Base-by-base conservation (phyloP, 2,888 invertebrate genomes). In the Linnaemya tessellans region DNA sequence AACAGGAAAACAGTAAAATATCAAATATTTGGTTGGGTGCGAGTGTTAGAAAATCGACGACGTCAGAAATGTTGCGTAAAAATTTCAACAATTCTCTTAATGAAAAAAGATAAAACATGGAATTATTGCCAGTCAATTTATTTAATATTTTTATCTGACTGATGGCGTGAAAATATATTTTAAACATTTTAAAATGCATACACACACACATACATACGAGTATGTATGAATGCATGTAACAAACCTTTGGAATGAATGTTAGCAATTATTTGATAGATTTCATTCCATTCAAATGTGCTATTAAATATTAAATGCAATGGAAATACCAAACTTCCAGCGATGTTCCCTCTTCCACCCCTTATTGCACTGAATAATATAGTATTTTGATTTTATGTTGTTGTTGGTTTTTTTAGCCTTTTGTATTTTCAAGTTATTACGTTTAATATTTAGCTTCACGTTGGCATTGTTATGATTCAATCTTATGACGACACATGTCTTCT, bases 401-500 rank as follows among this genome's bases (percentile, higher is more conserved):
- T 11, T 58, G 3, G 3, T 30, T 43, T 54, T 11, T 64, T n/a
- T n/a, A 30, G n/a, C 10, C 22, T 7, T 81, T 62, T 62, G 5
- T 46, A 10, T 56, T 56, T 20, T 54, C 46, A 54, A 65, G 38
- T 71, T 71, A 64, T 77, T 71, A 70, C 75, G 70, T 77, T 71
- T 56, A 62, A 77, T 20, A 58, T 70, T 71, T 25, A 10, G 58
- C 8, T 64, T 35, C 9, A 68, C 18, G 41, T 46, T 74, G 20
- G n/a, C 54, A 49, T 38, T 67, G 46, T n/a, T 49, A 75, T 85
- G 84, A 85, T 82, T 82, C 70, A 85, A 79, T 75, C 35, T 35
- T 67, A 75, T 85, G 85, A 82, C 85, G 85, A 85, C 85, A 85
- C 70, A 78, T 58, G 58, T 75, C 68, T 30, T 74, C 25, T 54